phyloP scores from a whole-genome alignment of 2,113 vertebrate genomes.

The Isichthys henryi region DNA sequence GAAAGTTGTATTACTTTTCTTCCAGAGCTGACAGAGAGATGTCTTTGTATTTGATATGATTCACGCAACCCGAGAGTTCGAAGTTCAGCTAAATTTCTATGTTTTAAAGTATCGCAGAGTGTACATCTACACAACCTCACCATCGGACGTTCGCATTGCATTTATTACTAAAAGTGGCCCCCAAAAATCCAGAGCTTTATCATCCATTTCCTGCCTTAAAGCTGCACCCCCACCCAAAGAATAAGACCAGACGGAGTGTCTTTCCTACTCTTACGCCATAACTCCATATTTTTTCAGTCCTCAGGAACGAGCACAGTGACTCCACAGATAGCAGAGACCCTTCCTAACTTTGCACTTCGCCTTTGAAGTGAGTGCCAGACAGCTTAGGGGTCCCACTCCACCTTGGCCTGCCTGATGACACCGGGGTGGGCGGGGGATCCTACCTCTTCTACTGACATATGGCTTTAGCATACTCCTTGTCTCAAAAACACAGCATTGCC shows the following conservation, averaged over 20 bases:
- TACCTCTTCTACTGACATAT: constrained; percentile 41
- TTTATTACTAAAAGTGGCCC: not conserved
- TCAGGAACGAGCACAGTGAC: constrained; percentile 49
- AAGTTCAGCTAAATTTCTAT: not conserved
- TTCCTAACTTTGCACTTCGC: constrained; percentile 58
- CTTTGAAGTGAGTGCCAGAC: constrained; percentile 68
- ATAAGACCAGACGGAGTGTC: not conserved
- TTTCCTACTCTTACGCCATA: not conserved
- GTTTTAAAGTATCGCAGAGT: not conserved
- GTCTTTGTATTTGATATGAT: not conserved
- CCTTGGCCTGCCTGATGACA: constrained; percentile 46
- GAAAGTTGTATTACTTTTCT: not conserved
- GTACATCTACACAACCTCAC: not conserved
- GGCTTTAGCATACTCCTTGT: constrained; percentile 33
- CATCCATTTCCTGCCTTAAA: not conserved
- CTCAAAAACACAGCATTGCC: not conserved
- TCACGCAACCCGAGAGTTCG: not conserved
- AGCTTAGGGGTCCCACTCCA: constrained; percentile 63
- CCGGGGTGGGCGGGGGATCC: constrained; percentile 26
- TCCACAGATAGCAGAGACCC: constrained; percentile 61
- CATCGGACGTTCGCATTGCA: not conserved
- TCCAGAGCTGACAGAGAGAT: not conserved
- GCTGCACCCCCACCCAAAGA: not conserved
- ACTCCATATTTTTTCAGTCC: constrained; percentile 9
- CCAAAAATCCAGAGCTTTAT: not conserved